Base-by-base conservation (phyloP, 2,113 vertebrate species). In the Caretta caretta region DNA sequence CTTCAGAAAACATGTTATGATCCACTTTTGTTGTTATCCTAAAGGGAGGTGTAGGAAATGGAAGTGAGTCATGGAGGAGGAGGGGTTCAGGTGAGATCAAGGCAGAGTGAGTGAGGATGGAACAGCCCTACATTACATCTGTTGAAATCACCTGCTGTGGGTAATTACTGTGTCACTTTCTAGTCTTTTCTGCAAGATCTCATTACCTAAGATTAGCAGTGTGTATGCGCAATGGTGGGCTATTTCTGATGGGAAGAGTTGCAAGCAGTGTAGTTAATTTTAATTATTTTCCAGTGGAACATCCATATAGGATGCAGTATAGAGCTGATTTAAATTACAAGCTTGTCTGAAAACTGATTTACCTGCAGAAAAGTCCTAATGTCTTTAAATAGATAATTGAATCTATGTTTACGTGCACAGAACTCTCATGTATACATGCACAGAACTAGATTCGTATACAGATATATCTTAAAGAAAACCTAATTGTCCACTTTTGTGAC, bases 241-340 rank as follows among this genome's bases (percentile, higher is more conserved):
- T 87, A 14, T 53, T 83, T 88, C 51, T 95, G 89, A 82, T 89
- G 87, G 88, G 90, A 51, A 82, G 46, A 85, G 12, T 29, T 75
- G 46, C 24, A 80, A 92, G 78, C 13, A 69, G 19, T 84, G 83
- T 29, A 54, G 79, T 93, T 97, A 94, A 38, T 92, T 94, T 88
- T 96, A 94, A 95, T 97, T 97, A 94, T 97, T 97, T 96, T 92
- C 83, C 93, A 96, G 59, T n/a, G 84, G 96, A 97, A 92, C 49
- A 86, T 89, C 62, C 83, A 35, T 91, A 96, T 94, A 84, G 92
- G 27, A 95, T 97, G 82, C 80, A 83, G 90, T 93, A 97, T 76
- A 53, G 95, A 95, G 84, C 69, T 97, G 93, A 97, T 97, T 97
- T 97, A 94, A 97, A 98, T 97, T 97, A 96, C 78, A 96, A 72